phyloP scores from a whole-genome alignment of 2,113 vertebrate species.

The Pyrgilauda ruficollis region DNA sequence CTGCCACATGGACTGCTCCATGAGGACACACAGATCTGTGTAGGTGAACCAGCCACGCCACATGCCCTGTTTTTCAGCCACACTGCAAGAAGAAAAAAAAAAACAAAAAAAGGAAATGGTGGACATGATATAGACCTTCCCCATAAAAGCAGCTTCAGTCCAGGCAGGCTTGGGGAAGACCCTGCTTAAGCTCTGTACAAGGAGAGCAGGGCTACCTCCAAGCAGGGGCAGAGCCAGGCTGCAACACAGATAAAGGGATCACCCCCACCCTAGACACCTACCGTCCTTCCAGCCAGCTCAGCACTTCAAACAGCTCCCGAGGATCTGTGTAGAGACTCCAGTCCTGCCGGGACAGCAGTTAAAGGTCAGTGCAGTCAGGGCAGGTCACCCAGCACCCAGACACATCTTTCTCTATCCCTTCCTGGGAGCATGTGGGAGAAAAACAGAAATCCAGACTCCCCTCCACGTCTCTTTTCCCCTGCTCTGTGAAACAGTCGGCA shows the following conservation, averaged over 20 bases:
- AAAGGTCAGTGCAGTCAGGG: background rate
- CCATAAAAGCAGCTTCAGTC: background rate
- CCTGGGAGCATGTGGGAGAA: fast-evolving
- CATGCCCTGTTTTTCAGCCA: constrained; percentile 88
- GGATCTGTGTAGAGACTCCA: constrained; percentile 92
- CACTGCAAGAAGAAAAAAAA: constrained; percentile 60
- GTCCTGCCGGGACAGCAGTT: constrained; percentile 71
- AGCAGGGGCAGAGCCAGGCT: background rate
- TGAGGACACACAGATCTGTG: constrained; percentile 92
- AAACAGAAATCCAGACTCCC: background rate
- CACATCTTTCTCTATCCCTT: background rate
- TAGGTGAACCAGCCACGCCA: constrained; percentile 97
- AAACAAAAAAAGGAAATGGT: background rate
- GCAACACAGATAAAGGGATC: background rate
- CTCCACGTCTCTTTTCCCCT: background rate
- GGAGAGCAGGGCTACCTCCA: background rate
- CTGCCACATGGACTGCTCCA: constrained; percentile 90
- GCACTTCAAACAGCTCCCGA: constrained; percentile 85
- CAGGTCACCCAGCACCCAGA: background rate
- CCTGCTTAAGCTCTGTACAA: background rate
- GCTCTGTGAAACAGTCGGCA: background rate
- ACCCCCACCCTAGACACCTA: constrained; percentile 52
- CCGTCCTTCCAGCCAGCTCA: constrained; percentile 89
- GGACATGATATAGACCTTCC: background rate
- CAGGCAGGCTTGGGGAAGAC: background rate